Conservation (phyloP, 2,888 invertebrate species). For the Euclidia mi region DNA sequence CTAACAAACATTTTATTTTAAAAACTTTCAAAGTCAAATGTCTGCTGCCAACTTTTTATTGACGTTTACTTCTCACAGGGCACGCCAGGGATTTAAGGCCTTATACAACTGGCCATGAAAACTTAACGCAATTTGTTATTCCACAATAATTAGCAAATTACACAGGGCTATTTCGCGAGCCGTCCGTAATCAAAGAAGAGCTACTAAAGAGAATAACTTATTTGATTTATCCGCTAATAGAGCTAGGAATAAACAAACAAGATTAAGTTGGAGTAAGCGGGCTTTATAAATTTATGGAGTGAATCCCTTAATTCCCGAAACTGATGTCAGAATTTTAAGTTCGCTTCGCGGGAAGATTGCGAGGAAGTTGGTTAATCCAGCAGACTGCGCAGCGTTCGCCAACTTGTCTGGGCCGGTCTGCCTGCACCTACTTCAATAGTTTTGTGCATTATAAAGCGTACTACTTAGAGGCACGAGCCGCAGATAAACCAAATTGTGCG, state of each 20-base stretch:
- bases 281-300: conserved; percentile 79
- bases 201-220: conserved; percentile 84
- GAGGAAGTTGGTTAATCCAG: conserved; percentile 78
- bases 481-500: conserved; percentile 27
- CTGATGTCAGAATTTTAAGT: conserved; percentile 85
- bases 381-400: conserved; percentile 62
- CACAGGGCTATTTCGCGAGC: conserved; percentile 66
- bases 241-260: conserved; percentile 82
- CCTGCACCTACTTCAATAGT: conserved; percentile 48
- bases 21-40: conserved; percentile 16
- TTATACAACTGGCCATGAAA: conserved; percentile 41
- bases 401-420: conserved; percentile 48
- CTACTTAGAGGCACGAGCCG: conserved; percentile 21
- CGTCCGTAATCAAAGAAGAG: conserved; percentile 72
- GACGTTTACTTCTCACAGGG: conserved; percentile 35
- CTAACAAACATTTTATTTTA: conserved; percentile 21
- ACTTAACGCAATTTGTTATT: conserved; percentile 66
- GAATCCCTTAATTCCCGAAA: conserved; percentile 79
- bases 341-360: conserved; percentile 72
- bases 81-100: conserved; percentile 14
- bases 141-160: conserved; percentile 78
- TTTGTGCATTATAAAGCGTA: conserved; percentile 47
- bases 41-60: conserved; percentile 23
- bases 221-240: conserved; percentile 84
- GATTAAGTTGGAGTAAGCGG: conserved; percentile 78